Conservation (phyloP, 2,113 vertebrate species). For the Piprites chloris region DNA sequence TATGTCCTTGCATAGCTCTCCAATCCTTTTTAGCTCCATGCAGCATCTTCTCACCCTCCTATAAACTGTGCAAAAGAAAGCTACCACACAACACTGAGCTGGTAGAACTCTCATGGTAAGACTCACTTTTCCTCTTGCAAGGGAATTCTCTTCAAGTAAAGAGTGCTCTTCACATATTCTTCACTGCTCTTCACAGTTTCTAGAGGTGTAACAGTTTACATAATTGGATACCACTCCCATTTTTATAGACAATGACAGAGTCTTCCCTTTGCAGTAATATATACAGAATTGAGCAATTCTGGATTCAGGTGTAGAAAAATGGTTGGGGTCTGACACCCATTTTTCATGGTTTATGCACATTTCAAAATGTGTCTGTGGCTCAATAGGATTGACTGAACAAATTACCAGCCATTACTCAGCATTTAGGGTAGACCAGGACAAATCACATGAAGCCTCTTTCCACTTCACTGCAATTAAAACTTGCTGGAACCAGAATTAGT, state of each 20-base stretch:
- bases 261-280: conserved; percentile 19
- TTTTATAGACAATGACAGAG: conserved; percentile 16
- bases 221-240: neutral
- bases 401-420: neutral
- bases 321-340: neutral
- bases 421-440: neutral
- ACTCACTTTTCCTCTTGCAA: neutral
- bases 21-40: neutral
- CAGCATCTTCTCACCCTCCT: neutral
- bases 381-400: neutral
- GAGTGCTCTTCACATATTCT: neutral
- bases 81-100: neutral
- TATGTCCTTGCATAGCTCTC: neutral
- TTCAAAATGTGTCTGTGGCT: neutral
- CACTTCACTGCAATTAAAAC: conserved; percentile 7
- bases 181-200: neutral
- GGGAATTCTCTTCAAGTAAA: neutral
- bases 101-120: accelerated
- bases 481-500: neutral
- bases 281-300: conserved; percentile 5
- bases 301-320: neutral
- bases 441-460: neutral
- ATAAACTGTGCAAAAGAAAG: neutral
- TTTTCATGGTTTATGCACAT: neutral
- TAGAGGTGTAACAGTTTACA: neutral